Evolutionary conservation across 2,113 vertebrate genomes (phyloP).

Genomic region (Dipodomys merriami): DNA sequence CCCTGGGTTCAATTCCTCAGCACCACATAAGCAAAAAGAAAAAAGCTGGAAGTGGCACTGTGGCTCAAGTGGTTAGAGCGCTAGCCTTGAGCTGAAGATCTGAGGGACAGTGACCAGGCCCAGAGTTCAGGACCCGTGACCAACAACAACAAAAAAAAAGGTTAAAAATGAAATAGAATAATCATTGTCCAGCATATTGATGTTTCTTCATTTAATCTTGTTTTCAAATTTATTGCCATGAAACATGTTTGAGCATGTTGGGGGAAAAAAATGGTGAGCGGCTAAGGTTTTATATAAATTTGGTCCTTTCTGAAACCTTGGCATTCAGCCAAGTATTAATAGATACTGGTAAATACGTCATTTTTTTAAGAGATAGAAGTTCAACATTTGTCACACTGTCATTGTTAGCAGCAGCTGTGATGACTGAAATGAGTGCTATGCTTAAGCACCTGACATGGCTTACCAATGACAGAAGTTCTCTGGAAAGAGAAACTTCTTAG

Average conservation of each 20-base stretch:
- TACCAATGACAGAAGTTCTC: not conserved
- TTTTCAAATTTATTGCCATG: not conserved
- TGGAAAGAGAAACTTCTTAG: not conserved
- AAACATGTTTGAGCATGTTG: not conserved
- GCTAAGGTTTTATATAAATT: not conserved
- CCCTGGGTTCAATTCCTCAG: too few relatives aligned
- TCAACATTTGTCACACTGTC: not conserved
- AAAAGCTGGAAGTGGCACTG: too few relatives aligned
- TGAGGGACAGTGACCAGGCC: too few relatives aligned
- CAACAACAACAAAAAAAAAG: not conserved
- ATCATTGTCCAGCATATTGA: constrained; percentile 8
- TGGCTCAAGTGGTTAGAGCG: too few relatives aligned
- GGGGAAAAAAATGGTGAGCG: constrained; percentile 14
- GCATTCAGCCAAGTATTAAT: not conserved
- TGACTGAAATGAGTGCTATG: not conserved
- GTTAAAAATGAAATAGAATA: constrained; percentile 24
- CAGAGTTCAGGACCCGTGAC: too few relatives aligned
- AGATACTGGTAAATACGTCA: not conserved
- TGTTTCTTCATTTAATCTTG: constrained; percentile 42
- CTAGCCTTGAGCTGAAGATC: too few relatives aligned
- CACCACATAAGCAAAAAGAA: too few relatives aligned
- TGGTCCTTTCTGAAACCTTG: not conserved
- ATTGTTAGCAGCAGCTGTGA: not conserved
- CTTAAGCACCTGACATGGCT: not conserved
- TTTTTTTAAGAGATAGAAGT: not conserved